A percentile compares a stretch with the other conserved stretches of the same genome.
Evolutionary conservation across 2,888 invertebrate genomes (phyloP).

Genomic region (Acronicta alni): DNA sequence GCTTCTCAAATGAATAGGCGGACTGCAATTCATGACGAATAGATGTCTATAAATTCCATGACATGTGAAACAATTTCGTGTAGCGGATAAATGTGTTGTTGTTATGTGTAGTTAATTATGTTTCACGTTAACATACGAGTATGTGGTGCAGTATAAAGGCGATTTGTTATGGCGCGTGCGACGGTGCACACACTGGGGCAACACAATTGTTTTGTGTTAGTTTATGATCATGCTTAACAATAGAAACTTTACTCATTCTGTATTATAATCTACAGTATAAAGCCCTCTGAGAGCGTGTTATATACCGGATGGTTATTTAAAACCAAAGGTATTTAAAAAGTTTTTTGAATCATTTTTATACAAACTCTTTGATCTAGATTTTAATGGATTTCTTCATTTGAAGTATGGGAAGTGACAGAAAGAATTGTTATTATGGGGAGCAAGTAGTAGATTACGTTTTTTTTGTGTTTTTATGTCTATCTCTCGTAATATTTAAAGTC

Average conservation of each 20-base stretch:
- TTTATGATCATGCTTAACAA: conserved; percentile 68
- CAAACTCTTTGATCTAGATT: no score
- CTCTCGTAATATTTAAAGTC: no score
- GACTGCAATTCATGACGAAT: conserved; percentile 20
- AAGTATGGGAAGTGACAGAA: no score
- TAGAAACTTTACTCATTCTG: conserved; percentile 69
- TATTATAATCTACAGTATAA: conserved; percentile 63
- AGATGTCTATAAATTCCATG: conserved; percentile 11
- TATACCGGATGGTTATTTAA: conserved; percentile 23
- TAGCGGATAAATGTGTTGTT: conserved; percentile 20
- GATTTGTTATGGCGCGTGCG: conserved; percentile 58
- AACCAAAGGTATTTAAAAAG: conserved; percentile 11
- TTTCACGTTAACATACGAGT: conserved; percentile 57
- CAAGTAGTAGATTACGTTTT: no score
- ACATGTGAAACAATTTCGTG: conserved; percentile 22
- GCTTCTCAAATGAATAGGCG: conserved; percentile 31
- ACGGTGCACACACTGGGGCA: conserved; percentile 56
- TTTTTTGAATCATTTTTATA: no score
- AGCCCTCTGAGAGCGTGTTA: conserved; percentile 45
- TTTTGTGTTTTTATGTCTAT: no score
- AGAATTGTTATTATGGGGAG: no score
- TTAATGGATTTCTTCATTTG: no score
- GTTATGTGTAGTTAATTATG: conserved; percentile 36
- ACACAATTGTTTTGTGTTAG: conserved; percentile 72
- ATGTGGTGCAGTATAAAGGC: conserved; percentile 56